Percentiles rank a stretch among this genome's conserved stretches.
phyloP scores from a whole-genome alignment of 2,888 invertebrate genomes.

The Aethes cnicana region DNA sequence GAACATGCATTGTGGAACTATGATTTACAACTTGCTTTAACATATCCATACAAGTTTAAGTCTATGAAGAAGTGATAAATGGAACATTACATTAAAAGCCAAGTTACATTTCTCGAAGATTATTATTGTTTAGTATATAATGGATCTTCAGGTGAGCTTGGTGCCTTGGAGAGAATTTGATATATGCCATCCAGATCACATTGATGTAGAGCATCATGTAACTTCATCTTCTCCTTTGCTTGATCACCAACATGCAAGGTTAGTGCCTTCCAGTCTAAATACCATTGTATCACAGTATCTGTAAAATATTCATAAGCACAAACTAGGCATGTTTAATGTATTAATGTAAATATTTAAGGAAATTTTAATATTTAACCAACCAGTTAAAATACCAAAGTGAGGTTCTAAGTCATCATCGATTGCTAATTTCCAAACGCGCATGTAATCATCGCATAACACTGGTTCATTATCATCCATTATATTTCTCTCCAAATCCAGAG shows the following conservation, averaged over 20 bases:
- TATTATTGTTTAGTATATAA: conserved; percentile 5
- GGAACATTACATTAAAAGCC: conserved; percentile 2
- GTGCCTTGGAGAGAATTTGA: conserved; percentile 47
- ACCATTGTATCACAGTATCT: conserved; percentile 67
- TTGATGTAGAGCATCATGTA: conserved; percentile 50
- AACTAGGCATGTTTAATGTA: no score
- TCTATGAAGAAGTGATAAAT: neutral
- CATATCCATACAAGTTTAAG: conserved; percentile 21
- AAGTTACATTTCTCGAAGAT: neutral
- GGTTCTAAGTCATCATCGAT: conserved; percentile 45
- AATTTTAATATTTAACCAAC: conserved; percentile 43
- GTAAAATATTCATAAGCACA: conserved; percentile 42
- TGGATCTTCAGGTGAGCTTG: conserved; percentile 25
- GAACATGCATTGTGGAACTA: conserved; percentile 46
- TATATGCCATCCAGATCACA: conserved; percentile 50
- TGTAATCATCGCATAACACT: conserved; percentile 63
- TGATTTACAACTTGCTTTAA: conserved; percentile 44
- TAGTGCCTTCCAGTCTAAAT: conserved; percentile 57
- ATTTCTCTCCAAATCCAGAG: conserved; percentile 59
- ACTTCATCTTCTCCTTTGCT: conserved; percentile 43
- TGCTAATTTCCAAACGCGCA: conserved; percentile 48
- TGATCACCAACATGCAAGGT: conserved; percentile 48
- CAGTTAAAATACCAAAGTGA: conserved; percentile 58
- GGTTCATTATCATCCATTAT: conserved; percentile 50
- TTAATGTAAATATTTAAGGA: neutral